Evolutionary conservation across 2,797 vertebrate species (phyloP).

Genomic region (Trichosurus vulpecula): DNA sequence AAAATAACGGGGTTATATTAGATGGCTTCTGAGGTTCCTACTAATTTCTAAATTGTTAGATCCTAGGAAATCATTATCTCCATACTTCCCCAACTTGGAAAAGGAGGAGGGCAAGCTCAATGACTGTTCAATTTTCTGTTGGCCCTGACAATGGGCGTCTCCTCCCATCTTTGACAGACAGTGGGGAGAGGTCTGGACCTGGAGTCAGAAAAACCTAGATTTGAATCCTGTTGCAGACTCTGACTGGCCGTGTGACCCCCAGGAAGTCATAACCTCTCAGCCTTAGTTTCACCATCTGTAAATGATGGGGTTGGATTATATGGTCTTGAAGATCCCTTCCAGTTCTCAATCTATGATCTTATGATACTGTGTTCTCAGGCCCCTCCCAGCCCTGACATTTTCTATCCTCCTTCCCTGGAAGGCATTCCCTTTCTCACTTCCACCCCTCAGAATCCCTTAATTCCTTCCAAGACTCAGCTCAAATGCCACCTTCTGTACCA

Average conservation of each 20-base stretch:
- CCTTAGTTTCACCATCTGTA: neutral
- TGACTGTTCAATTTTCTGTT: neutral
- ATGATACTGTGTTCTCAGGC: neutral
- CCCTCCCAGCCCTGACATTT: no score
- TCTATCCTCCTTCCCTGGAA: neutral
- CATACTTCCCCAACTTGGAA: neutral
- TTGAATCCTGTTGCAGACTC: neutral
- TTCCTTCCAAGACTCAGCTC: neutral
- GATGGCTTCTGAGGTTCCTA: neutral
- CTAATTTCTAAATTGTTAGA: neutral
- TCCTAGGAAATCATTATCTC: neutral
- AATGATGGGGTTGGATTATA: neutral
- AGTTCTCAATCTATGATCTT: neutral
- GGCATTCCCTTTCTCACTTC: no score
- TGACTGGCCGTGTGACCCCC: neutral
- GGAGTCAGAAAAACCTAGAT: neutral
- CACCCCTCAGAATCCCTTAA: neutral
- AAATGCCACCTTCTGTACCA: neutral
- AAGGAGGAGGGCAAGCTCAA: neutral
- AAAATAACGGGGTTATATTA: neutral
- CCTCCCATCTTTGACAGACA: neutral
- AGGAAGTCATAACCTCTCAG: neutral
- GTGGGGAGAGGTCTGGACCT: neutral
- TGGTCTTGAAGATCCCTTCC: neutral
- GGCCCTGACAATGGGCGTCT: neutral